Conservation (phyloP, 2,797 vertebrate genomes). For the Gobio occitaniae region DNA sequence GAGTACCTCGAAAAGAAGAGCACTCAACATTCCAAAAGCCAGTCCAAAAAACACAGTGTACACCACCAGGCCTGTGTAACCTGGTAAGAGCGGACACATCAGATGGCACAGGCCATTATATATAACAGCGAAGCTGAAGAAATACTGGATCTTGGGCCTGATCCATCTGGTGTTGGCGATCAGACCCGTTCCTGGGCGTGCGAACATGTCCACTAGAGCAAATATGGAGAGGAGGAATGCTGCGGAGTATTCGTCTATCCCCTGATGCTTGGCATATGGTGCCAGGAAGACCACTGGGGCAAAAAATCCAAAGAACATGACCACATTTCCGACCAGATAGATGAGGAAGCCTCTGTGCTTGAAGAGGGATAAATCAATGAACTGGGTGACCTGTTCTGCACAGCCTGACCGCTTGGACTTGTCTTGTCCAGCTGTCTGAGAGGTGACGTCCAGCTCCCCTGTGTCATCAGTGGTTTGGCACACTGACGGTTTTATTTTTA, state of each 20-base stretch:
- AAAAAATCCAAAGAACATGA: conserved; percentile 87
- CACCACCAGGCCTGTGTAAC: conserved; percentile 71
- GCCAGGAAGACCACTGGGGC: conserved; percentile 85
- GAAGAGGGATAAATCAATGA: conserved; percentile 84
- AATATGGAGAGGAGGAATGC: conserved; percentile 83
- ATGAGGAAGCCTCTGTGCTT: conserved; percentile 86
- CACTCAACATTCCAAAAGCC: conserved; percentile 82
- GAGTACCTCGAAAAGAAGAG: conserved; percentile 83
- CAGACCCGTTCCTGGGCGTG: conserved; percentile 76
- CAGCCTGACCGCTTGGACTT: conserved; percentile 63
- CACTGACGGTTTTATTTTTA: conserved; percentile 33
- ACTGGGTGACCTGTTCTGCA: conserved; percentile 68
- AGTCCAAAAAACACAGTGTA: conserved; percentile 79
- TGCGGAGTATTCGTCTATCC: conserved; percentile 81
- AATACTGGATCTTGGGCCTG: conserved; percentile 81
- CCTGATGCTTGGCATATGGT: conserved; percentile 80
- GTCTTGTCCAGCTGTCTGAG: conserved; percentile 17
- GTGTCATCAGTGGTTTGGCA: conserved; percentile 29
- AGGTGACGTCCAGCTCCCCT: conserved; percentile 20
- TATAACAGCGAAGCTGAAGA: conserved; percentile 80
- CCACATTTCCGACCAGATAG: conserved; percentile 81
- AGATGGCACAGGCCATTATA: conserved; percentile 83
- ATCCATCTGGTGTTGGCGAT: conserved; percentile 81
- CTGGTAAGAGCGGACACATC: conserved; percentile 78
- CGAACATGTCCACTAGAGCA: conserved; percentile 81